Percentiles rank a stretch among this genome's conserved stretches.
These are phyloP conservation scores for Telenomus remus DNA, from an alignment of 1,140 invertebrate species.

Conservation along the genomic window DNA sequence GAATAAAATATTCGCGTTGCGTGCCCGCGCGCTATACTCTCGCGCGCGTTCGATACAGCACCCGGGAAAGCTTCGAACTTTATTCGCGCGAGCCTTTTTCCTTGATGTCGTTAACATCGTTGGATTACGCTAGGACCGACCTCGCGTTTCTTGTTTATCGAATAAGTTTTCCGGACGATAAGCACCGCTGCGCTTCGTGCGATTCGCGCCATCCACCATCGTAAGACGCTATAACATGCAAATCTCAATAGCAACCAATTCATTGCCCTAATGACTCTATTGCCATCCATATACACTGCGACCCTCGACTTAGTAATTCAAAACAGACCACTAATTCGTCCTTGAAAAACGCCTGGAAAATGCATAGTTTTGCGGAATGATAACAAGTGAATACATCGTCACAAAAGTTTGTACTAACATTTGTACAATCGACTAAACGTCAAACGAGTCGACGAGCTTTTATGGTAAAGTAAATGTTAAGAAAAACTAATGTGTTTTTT, in stretches of 20 bases:
- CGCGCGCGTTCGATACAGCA: slow-evolving; percentile 8
- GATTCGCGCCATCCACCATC: slow-evolving; percentile 24
- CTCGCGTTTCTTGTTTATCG: slow-evolving; percentile 45
- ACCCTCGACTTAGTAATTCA: no score
- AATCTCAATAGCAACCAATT: slow-evolving; percentile 25
- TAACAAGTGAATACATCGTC: no score
- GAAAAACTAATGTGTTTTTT: no score
- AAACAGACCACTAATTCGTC: no score
- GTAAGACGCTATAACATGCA: slow-evolving; percentile 41
- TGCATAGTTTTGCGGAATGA: no score
- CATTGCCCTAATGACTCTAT: slow-evolving; percentile 36
- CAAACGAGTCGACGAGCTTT: no score
- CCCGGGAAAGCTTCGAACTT: slow-evolving; percentile 6
- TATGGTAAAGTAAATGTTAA: no score
- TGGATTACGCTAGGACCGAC: slow-evolving; percentile 27
- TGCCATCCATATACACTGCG: no score
- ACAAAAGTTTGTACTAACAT: no score
- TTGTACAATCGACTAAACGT: no score
- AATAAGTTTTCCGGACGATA: slow-evolving; percentile 30
- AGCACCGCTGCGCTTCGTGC: slow-evolving; percentile 11
- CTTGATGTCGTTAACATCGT: slow-evolving; percentile 32
- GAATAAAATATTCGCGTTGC: slow-evolving; percentile 48
- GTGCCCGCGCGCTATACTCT: slow-evolving; percentile 13
- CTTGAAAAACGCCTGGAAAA: no score
- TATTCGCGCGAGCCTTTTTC: slow-evolving; percentile 14